Conservation (phyloP, 1,140 invertebrate species). For the Oryctes rhinoceros region DNA sequence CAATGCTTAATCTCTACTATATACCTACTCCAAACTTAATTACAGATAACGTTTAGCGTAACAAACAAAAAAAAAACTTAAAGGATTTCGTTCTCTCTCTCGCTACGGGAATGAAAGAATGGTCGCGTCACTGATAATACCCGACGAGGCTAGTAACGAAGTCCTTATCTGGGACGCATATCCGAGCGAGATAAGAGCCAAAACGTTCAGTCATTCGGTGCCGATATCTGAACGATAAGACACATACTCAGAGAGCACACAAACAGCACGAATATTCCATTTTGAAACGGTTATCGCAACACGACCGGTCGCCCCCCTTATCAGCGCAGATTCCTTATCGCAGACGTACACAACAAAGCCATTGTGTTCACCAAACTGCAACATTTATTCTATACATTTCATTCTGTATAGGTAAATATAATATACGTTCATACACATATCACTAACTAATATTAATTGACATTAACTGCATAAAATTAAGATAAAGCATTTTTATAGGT, state of each 20-base stretch:
- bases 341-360: conserved; percentile 56
- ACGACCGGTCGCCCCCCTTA: conserved; percentile 56
- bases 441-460: background rate
- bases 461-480: background rate
- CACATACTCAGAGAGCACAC: conserved; percentile 45
- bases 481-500: background rate
- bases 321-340: conserved; percentile 57
- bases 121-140: conserved; percentile 35
- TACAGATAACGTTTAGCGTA: conserved; percentile 29
- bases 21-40: conserved; percentile 21
- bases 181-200: conserved; percentile 48
- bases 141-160: conserved; percentile 29
- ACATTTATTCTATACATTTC: conserved; percentile 37
- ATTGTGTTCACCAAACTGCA: conserved; percentile 49
- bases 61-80: conserved; percentile 30
- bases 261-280: conserved; percentile 59
- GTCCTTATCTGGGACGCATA: conserved; percentile 41
- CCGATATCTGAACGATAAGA: conserved; percentile 53
- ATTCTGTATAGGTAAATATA: conserved; percentile 2
- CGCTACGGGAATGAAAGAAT: conserved; percentile 20
- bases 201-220: conserved; percentile 53
- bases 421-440: background rate
- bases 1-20: background rate
- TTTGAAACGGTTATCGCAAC: conserved; percentile 57
- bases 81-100: conserved; percentile 23